Evolutionary conservation across 2,888 invertebrate species (phyloP).

Genomic region (Malthinus flaveolus): DNA sequence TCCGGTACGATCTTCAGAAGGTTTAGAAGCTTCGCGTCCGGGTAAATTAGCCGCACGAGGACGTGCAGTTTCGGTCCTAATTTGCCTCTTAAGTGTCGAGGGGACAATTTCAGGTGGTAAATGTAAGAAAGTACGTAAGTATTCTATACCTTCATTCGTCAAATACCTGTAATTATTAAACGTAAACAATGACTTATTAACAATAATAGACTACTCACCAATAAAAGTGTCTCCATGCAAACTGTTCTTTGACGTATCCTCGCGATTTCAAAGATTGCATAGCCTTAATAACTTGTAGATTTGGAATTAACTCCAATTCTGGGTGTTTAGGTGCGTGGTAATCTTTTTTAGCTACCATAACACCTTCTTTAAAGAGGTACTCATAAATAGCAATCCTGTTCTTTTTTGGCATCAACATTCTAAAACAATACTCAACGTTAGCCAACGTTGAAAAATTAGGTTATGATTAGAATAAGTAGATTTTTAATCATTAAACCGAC

Average conservation of each 20-base stretch:
- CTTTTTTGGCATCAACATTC: conserved; percentile 99
- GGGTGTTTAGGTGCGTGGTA: conserved; percentile 98
- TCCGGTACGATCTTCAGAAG: conserved; percentile 80
- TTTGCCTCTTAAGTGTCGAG: conserved; percentile 91
- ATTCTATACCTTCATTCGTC: conserved; percentile 98
- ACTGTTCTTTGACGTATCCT: conserved; percentile 98
- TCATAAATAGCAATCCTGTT: conserved; percentile 96
- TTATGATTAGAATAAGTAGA: not conserved
- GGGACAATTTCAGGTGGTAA: conserved; percentile 99
- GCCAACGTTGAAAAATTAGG: conserved; percentile 1
- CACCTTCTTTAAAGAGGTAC: conserved; percentile 98
- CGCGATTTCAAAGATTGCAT: conserved; percentile 95
- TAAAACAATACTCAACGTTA: conserved; percentile 52
- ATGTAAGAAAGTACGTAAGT: conserved; percentile 92
- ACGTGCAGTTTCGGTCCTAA: conserved; percentile 82
- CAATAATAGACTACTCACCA: conserved; percentile 64
- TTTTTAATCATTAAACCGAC: not conserved
- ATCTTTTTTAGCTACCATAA: conserved; percentile 99
- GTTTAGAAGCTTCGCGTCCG: conserved; percentile 69
- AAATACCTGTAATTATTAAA: conserved; percentile 66
- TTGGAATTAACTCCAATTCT: conserved; percentile 91
- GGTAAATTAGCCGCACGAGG: conserved; percentile 73
- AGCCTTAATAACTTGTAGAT: conserved; percentile 98
- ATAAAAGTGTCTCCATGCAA: conserved; percentile 99
- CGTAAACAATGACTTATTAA: conserved; percentile 6